A percentile compares a stretch with the other conserved stretches of the same genome.
Conservation (phyloP, 2,797 vertebrate species). For the Microcaecilia unicolor region DNA sequence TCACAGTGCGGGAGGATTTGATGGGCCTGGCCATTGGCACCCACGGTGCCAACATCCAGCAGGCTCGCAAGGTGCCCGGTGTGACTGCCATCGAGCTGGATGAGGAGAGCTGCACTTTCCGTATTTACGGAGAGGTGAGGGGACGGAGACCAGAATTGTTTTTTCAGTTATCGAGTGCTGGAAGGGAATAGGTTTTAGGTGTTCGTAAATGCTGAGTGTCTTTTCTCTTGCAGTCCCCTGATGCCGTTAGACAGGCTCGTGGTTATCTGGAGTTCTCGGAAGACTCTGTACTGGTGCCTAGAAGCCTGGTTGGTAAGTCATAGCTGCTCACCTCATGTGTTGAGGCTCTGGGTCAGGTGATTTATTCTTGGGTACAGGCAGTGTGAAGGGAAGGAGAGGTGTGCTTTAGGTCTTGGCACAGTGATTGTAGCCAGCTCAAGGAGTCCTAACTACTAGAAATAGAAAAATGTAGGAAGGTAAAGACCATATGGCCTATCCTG, state of each 20-base stretch:
- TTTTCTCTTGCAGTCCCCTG: conserved; percentile 60
- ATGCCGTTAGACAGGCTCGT: conserved; percentile 81
- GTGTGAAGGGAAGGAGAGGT: neutral
- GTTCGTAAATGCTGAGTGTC: neutral
- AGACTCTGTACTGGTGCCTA: conserved; percentile 82
- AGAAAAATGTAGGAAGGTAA: no score
- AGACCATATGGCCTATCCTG: no score
- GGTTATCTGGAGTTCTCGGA: conserved; percentile 85
- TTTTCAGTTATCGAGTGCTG: neutral
- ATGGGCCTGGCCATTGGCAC: conserved; percentile 89
- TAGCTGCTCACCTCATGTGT: no score
- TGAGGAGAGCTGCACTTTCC: conserved; percentile 86
- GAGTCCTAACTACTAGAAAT: no score
- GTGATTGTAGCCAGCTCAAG: neutral
- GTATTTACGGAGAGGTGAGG: conserved; percentile 83
- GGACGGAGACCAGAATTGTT: no score
- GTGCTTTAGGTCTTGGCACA: no score
- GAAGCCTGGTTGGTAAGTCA: conserved; percentile 81
- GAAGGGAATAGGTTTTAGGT: no score
- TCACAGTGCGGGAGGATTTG: conserved; percentile 78
- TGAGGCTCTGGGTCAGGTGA: neutral
- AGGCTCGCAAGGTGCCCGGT: conserved; percentile 80
- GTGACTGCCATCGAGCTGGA: conserved; percentile 87
- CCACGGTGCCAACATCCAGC: conserved; percentile 88
- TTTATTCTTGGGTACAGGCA: no score